Percentiles rank a stretch among this genome's conserved stretches.
phyloP scores from a whole-genome alignment of 2,113 vertebrate genomes.

The Pluvianellus socialis region DNA sequence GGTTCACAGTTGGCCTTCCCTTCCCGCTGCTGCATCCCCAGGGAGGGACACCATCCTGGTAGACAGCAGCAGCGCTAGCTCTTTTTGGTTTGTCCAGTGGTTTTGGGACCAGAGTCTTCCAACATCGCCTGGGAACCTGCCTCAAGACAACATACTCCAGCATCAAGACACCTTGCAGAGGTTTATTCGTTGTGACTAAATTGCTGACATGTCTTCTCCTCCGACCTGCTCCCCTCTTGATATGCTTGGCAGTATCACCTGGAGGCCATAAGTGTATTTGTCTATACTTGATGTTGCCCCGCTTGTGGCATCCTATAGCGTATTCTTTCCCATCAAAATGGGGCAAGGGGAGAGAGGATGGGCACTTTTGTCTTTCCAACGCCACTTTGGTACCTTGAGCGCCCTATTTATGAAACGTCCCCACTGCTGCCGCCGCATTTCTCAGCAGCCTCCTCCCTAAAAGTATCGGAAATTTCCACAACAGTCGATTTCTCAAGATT shows the following conservation, averaged over 20 bases:
- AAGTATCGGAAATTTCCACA: conserved; percentile 30
- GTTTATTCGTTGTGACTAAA: background rate
- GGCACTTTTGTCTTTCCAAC: background rate
- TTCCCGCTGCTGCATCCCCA: background rate
- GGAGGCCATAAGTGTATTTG: background rate
- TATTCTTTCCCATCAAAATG: background rate
- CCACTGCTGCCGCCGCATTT: background rate
- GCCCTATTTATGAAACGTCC: background rate
- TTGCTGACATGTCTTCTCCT: background rate
- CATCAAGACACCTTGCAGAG: background rate
- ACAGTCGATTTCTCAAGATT: conserved; percentile 18
- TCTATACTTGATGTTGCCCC: background rate
- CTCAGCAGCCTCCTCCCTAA: background rate
- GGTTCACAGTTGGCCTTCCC: rapidly evolving
- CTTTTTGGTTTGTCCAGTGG: background rate
- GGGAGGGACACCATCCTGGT: background rate
- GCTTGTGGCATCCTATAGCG: background rate
- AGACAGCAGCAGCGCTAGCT: background rate
- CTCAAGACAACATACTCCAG: background rate
- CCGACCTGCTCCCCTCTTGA: background rate
- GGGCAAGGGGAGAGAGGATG: background rate
- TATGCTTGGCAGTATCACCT: background rate
- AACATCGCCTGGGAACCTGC: background rate
- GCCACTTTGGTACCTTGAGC: background rate
- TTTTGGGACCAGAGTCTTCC: background rate